Conservation (phyloP, 2,797 vertebrate genomes). For the Enteromius viviparus region DNA sequence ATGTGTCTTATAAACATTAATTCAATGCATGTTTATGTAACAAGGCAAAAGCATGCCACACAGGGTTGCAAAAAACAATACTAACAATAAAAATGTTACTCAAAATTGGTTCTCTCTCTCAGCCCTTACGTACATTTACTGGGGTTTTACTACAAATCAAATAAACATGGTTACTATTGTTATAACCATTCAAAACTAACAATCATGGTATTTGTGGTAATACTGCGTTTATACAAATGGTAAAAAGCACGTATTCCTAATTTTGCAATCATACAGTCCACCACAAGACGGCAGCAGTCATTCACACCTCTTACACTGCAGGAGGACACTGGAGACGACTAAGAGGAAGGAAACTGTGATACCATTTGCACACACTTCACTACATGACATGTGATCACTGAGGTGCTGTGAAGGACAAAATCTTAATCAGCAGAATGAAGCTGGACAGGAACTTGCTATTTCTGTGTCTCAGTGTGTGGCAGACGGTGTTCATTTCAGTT, state of each 20-base stretch:
- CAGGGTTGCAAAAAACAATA: neutral
- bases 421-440: conserved; percentile 25
- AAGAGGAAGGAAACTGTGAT: conserved; percentile 18
- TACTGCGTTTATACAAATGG: neutral
- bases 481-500: neutral
- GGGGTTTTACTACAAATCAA: neutral
- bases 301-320: neutral
- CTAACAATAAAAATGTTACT: neutral
- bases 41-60: neutral
- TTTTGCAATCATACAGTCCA: neutral
- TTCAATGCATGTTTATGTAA: neutral
- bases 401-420: neutral
- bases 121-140: neutral
- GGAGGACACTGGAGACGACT: neutral
- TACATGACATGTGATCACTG: conserved; percentile 5
- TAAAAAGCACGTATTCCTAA: neutral
- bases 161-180: neutral
- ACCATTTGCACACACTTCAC: neutral
- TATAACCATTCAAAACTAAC: neutral
- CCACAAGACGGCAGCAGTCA: conserved; percentile 17
- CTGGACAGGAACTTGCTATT: conserved; percentile 24
- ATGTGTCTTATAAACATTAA: neutral
- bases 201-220: neutral
- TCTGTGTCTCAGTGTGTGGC: neutral
- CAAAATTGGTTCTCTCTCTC: neutral